A percentile compares a stretch with the other conserved stretches of the same genome.
phyloP scores from a whole-genome alignment of 2,888 invertebrate genomes.

The Smittia aterrima region DNA sequence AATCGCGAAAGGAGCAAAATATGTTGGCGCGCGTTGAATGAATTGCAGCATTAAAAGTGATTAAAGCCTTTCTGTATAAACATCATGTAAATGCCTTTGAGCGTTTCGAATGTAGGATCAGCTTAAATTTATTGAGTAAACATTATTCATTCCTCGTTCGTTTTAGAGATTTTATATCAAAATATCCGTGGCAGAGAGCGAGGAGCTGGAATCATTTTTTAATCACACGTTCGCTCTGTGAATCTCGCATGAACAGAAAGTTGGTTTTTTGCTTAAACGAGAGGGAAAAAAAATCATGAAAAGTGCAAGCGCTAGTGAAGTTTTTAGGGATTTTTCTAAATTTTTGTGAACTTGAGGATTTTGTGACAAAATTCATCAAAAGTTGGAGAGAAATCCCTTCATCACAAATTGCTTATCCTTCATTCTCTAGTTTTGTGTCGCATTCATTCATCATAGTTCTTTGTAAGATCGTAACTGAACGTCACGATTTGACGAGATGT shows the following conservation, averaged over 20 bases:
- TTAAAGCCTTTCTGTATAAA: not conserved
- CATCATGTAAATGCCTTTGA: conserved; percentile 1
- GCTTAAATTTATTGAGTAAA: conserved; percentile 1
- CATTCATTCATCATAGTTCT: too few relatives aligned
- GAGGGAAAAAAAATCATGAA: not conserved
- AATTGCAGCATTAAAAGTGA: not conserved
- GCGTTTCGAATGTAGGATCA: not conserved
- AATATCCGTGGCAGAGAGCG: not conserved
- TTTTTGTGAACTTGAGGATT: too few relatives aligned
- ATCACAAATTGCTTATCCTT: too few relatives aligned
- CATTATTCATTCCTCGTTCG: conserved; percentile 1
- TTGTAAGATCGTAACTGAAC: too few relatives aligned
- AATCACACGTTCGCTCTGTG: not conserved
- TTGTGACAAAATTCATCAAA: too few relatives aligned
- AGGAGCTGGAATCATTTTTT: not conserved
- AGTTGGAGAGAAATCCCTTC: too few relatives aligned
- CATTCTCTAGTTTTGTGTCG: too few relatives aligned
- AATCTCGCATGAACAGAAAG: too few relatives aligned
- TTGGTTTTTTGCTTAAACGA: too few relatives aligned
- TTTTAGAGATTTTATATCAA: not conserved
- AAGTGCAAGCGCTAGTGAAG: too few relatives aligned
- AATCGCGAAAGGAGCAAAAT: not conserved
- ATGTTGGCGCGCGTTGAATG: not conserved
- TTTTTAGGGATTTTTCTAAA: too few relatives aligned
- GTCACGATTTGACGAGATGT: too few relatives aligned